Conservation (phyloP, 2,888 invertebrate genomes). For the Diloba caeruleocephala region DNA sequence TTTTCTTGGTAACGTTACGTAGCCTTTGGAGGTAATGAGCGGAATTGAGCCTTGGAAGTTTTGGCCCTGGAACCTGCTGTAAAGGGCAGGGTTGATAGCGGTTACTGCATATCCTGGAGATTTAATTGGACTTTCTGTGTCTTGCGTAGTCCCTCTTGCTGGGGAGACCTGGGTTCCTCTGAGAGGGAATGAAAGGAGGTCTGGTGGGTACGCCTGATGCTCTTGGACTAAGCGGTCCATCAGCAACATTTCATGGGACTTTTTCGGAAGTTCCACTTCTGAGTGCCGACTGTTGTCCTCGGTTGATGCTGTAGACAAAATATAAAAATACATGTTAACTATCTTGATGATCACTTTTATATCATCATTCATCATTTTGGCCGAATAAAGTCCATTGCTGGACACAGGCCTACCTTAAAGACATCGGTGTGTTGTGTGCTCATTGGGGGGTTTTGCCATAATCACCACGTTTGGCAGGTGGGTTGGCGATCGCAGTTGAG, state of each 20-base stretch:
- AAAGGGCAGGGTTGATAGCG: slow-evolving; percentile 69
- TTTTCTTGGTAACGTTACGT: slow-evolving; percentile 95
- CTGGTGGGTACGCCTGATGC: slow-evolving; percentile 93
- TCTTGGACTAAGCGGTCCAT: slow-evolving; percentile 80
- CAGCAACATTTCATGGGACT: slow-evolving; percentile 85
- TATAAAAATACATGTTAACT: not conserved
- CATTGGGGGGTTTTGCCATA: too few relatives aligned
- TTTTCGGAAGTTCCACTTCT: slow-evolving; percentile 88
- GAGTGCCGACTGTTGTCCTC: slow-evolving; percentile 91
- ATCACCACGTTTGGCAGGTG: too few relatives aligned
- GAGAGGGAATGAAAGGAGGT: slow-evolving; percentile 93
- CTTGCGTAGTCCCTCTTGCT: slow-evolving; percentile 68
- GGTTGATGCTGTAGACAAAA: slow-evolving; percentile 81
- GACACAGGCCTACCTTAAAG: too few relatives aligned
- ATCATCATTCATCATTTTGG: too few relatives aligned
- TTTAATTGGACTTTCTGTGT: slow-evolving; percentile 74
- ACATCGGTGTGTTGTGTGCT: too few relatives aligned
- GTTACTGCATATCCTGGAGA: slow-evolving; percentile 78
- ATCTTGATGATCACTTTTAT: too few relatives aligned
- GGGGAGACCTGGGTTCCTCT: slow-evolving; percentile 87
- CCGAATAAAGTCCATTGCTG: too few relatives aligned
- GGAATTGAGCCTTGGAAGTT: slow-evolving; percentile 89
- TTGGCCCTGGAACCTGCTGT: slow-evolving; percentile 90
- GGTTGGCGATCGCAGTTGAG: too few relatives aligned
- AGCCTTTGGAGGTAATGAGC: slow-evolving; percentile 91